Evolutionary conservation across 1,140 invertebrate species (phyloP).

Genomic region (Mactra quadrangularis): DNA sequence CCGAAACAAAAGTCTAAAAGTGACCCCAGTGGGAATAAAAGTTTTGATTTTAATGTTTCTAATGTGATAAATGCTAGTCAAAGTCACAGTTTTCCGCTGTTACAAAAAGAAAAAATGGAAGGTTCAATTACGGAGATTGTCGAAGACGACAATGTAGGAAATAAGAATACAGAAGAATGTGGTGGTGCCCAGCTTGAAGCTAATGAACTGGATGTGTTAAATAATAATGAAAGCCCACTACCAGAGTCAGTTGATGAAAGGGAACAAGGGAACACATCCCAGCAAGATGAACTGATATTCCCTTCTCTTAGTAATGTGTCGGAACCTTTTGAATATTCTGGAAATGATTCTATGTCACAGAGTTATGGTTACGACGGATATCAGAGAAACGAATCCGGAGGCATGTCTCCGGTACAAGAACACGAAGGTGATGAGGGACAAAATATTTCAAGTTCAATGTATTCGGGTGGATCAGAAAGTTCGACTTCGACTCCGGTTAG

Average conservation of each 20-base stretch:
- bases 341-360: slow-evolving; percentile 15
- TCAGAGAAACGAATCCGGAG: slow-evolving; percentile 24
- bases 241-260: not conserved
- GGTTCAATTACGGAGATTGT: slow-evolving; percentile 19
- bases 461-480: slow-evolving; percentile 51
- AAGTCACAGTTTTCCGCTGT: slow-evolving; percentile 74
- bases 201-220: slow-evolving; percentile 52
- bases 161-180: not conserved
- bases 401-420: slow-evolving; percentile 46
- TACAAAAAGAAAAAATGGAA: slow-evolving; percentile 62
- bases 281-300: slow-evolving; percentile 21
- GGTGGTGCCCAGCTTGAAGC: not conserved
- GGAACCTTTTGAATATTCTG: slow-evolving; percentile 46
- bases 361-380: not conserved
- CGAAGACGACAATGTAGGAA: not conserved
- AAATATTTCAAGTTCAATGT: slow-evolving; percentile 11
- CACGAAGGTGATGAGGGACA: slow-evolving; percentile 40
- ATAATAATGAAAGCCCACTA: slow-evolving; percentile 46
- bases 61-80: slow-evolving; percentile 61
- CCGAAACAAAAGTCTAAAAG: slow-evolving; percentile 82
- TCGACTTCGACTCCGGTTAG: slow-evolving; percentile 71
- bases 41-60: slow-evolving; percentile 70
- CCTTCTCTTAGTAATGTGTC: slow-evolving; percentile 24
- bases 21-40: slow-evolving; percentile 79
- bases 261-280: no score